Percentiles rank a stretch among this genome's conserved stretches.
phyloP scores from a whole-genome alignment of 2,113 vertebrate genomes.

The Sceloporus tristichus region DNA sequence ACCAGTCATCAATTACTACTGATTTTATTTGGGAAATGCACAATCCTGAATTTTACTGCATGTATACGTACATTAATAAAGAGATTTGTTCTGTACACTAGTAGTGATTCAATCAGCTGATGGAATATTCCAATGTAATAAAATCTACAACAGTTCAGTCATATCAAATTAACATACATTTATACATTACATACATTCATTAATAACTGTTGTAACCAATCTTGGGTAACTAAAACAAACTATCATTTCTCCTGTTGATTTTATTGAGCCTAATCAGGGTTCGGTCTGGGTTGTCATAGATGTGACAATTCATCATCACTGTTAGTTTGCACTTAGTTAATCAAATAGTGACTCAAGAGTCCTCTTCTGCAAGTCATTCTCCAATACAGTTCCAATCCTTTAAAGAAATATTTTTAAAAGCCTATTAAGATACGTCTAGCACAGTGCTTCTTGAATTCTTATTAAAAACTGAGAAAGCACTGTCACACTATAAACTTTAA shows the following conservation, averaged over 20 bases:
- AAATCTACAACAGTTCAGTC: background rate
- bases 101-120: background rate
- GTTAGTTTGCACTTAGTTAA: background rate
- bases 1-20: background rate
- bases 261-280: background rate
- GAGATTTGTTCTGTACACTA: background rate
- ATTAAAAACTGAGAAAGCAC: too few relatives aligned
- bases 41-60: background rate
- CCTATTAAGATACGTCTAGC: background rate
- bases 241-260: background rate
- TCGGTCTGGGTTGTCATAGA: background rate
- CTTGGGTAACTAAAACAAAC: too few relatives aligned
- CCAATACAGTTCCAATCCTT: background rate
- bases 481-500: background rate
- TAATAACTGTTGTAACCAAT: background rate
- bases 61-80: background rate
- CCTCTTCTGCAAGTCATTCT: background rate
- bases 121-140: background rate
- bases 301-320: background rate
- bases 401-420: background rate
- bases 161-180: background rate
- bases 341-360: background rate
- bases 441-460: background rate
- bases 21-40: background rate
- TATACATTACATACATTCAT: background rate